A percentile compares a stretch with the other conserved stretches of the same genome.
Conservation (phyloP, 2,113 vertebrate genomes). For the Dromiciops gliroides region DNA sequence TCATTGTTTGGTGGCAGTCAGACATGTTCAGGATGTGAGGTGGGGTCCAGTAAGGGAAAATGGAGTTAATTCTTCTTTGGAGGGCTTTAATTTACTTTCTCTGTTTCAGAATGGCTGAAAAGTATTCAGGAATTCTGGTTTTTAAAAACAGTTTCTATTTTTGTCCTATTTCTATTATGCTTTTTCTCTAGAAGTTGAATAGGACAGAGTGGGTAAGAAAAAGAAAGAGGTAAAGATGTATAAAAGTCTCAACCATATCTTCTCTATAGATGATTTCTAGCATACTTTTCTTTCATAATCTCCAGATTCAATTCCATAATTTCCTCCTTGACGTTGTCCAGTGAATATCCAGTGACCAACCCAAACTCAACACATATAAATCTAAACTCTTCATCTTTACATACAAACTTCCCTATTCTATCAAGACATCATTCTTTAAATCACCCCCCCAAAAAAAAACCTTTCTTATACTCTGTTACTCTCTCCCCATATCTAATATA, state of each 20-base stretch:
- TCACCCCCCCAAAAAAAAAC: background rate
- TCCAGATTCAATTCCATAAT: background rate
- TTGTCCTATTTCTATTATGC: background rate
- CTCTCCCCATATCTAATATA: background rate
- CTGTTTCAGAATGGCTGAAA: background rate
- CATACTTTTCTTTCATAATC: background rate
- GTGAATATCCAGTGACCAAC: background rate
- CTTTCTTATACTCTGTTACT: background rate
- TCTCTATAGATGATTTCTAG: background rate
- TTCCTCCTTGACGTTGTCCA: background rate
- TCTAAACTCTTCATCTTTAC: background rate
- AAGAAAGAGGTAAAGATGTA: background rate
- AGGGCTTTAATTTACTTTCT: background rate
- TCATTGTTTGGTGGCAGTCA: background rate
- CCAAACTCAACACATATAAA: background rate
- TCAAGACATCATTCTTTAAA: background rate
- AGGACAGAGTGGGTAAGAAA: background rate
- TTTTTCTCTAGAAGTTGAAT: background rate
- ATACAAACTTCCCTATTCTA: background rate
- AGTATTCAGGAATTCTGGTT: background rate
- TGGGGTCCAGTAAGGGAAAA: background rate
- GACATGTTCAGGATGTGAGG: background rate
- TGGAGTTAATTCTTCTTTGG: background rate
- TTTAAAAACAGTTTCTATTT: background rate
- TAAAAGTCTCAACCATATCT: background rate